Evolutionary conservation across 2,113 vertebrate species (phyloP), one percentile per base, ranked within the genome.

Genomic region (Myotis yumanensis): DNA sequence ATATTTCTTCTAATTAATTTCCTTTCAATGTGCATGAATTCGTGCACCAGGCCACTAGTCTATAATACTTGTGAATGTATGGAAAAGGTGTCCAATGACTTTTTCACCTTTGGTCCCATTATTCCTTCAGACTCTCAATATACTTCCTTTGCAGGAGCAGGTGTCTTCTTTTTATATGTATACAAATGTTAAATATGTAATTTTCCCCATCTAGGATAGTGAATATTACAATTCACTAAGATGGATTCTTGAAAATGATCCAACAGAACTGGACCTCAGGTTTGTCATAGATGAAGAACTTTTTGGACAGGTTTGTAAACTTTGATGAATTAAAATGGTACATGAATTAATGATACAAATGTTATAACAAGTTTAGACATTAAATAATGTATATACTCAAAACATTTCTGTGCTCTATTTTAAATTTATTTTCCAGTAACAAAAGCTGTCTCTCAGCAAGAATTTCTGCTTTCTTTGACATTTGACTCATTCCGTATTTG

Each of bases 241-340:
- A 94, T 99, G 99, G 99, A 99, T 99, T 98, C 98, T 99, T 97
- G 99, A 99, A 98, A 99, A 99, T 51, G 99, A 99, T 95, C 99
- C 99, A 16, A 95, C 98, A 73, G 99, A 99, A 90, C 96, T 99
- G 98, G 99, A 99, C 97, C 98, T 99, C 89, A 98, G 99, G 91
- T 99, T 99, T 97, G 98, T 99, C 84, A 99, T 99, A 35, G 99
- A 99, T 80, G 99, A 99, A 93, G 99, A 99, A 79, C 99, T 99
- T 64, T 99, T 99, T 98, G 99, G 99, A 98, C 99, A 99, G 99
- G 99, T 99, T 96, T 80, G 98, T 98, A 79, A 75, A 86, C 80
- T 54, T 85, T 72, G 11, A 83, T 83, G 84, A n/a, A 52, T 89
- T 81, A 48, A 83, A 93, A 62, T 86, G 25, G 11, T 37, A 54